Conservation (phyloP, 2,113 vertebrate species). For the Reinhardtius hippoglossoides region DNA sequence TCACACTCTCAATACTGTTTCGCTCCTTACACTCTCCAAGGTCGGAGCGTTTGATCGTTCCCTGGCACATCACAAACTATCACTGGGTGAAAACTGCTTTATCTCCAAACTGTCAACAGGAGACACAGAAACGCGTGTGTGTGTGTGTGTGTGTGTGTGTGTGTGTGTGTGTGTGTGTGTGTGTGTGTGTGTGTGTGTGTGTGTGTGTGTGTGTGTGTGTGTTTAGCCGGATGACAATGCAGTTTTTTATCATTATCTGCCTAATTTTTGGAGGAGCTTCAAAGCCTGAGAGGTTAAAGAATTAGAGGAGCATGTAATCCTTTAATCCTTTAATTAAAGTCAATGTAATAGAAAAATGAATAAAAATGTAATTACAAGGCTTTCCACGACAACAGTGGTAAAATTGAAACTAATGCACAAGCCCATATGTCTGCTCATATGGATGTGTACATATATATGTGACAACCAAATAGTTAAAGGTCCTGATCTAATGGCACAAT, state of each 20-base stretch:
- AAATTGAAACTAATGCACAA: constrained; percentile 3
- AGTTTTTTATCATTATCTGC: constrained; percentile 42
- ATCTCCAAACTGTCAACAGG: constrained; percentile 58
- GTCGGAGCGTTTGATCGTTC: constrained; percentile 36
- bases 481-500: constrained; percentile 10
- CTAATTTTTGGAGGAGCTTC: constrained; percentile 44
- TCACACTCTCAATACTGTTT: not conserved
- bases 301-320: constrained; percentile 68
- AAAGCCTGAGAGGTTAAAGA: constrained; percentile 51
- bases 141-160: constrained; percentile 15
- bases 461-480: constrained; percentile 9
- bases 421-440: not conserved
- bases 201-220: constrained; percentile 5
- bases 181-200: too few species aligned
- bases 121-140: constrained; percentile 23
- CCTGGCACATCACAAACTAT: constrained; percentile 17
- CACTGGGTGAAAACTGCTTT: constrained; percentile 22
- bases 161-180: too few species aligned
- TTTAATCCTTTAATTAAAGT: constrained; percentile 78
- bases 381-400: not conserved
- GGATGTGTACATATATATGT: not conserved
- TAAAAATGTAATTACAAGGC: constrained; percentile 38
- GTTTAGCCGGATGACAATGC: constrained; percentile 50
- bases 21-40: constrained; percentile 28
- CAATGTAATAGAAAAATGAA: constrained; percentile 58